Evolutionary conservation across 2,113 vertebrate species (phyloP).

Genomic region (Melanerpes aurifrons): DNA sequence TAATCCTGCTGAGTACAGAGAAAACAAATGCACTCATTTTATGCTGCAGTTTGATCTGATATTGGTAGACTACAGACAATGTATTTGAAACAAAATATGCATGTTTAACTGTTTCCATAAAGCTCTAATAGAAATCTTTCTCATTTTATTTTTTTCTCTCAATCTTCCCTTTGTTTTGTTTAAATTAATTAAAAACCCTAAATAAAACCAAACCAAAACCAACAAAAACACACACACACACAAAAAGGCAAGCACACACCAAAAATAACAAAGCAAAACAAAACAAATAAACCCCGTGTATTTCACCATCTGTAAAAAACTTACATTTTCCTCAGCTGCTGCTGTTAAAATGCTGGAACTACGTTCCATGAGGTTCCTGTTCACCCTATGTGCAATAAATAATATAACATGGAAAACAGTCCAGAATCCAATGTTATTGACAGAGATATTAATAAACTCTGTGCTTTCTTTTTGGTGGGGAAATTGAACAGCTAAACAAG

Average conservation of each 20-base stretch:
- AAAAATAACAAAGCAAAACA: too few species aligned
- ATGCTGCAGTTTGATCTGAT: slow-evolving; percentile 47
- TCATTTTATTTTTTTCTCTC: slow-evolving; percentile 12
- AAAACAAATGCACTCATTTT: slow-evolving; percentile 43
- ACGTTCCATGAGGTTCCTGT: neutral
- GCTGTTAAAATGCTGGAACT: neutral
- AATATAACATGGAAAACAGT: neutral
- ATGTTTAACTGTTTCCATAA: slow-evolving; percentile 42
- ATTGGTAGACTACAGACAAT: slow-evolving; percentile 32
- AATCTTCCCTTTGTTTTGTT: slow-evolving; percentile 27
- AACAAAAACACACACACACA: too few species aligned
- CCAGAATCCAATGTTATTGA: neutral
- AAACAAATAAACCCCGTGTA: neutral
- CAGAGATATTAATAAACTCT: neutral
- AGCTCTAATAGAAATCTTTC: slow-evolving; percentile 32
- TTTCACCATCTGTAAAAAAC: neutral
- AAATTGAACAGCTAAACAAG: neutral
- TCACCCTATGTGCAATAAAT: neutral
- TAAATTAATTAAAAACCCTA: neutral
- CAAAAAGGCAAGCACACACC: too few species aligned
- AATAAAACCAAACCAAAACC: neutral
- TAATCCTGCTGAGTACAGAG: slow-evolving; percentile 40
- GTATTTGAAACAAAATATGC: slow-evolving; percentile 55
- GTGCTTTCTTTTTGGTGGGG: neutral
- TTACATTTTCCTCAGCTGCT: slow-evolving; percentile 16